Percentiles rank a stretch among this genome's conserved stretches.
phyloP scores from a whole-genome alignment of 1,140 invertebrate genomes.

The Palaemon carinicauda region DNA sequence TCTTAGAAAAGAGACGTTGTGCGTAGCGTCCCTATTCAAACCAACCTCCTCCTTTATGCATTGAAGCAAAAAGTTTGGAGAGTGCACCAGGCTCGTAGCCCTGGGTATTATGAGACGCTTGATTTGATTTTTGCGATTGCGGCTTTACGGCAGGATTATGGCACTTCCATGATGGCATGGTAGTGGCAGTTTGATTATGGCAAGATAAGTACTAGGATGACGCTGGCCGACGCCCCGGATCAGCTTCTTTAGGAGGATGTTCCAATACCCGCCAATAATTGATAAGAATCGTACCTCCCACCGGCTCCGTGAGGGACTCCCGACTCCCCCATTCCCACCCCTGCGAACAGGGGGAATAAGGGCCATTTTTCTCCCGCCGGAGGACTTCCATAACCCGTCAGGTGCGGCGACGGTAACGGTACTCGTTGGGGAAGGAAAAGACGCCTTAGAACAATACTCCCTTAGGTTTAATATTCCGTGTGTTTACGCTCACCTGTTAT shows the following conservation, averaged over 20 bases:
- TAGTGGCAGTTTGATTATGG: neutral
- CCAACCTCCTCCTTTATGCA: too few species aligned
- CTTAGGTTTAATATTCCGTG: neutral
- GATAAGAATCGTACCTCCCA: conserved; percentile 24
- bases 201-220: neutral
- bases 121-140: too few species aligned
- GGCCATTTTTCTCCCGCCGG: neutral
- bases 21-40: too few species aligned
- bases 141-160: too few species aligned
- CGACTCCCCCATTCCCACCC: neutral
- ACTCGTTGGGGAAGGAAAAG: neutral
- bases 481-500: too few species aligned
- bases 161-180: too few species aligned
- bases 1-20: too few species aligned
- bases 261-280: conserved; percentile 22
- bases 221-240: neutral
- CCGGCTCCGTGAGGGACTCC: neutral
- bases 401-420: too few species aligned
- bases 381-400: neutral
- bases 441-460: neutral
- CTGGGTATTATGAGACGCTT: too few species aligned
- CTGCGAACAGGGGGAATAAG: neutral
- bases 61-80: too few species aligned
- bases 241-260: conserved; percentile 5
- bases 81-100: too few species aligned